Evolutionary conservation across 92 coral and sea anemone genomes (phyloP), one percentile per base, ranked within the genome.

Genomic region (Paramuricea clavata): DNA sequence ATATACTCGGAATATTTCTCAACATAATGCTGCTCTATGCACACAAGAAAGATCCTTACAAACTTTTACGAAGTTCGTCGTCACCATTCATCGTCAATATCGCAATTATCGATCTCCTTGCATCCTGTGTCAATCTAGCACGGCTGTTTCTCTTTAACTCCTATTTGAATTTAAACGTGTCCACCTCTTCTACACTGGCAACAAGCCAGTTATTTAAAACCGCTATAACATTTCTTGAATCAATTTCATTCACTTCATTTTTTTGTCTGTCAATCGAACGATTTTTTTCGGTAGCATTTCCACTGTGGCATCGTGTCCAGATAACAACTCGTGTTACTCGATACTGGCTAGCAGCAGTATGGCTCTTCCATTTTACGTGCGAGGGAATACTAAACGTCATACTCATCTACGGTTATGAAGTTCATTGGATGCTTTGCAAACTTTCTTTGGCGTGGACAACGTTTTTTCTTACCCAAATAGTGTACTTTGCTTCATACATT

Each of bases 241-340:
- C 21, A 22, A 4, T 16, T 1, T 30, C 2, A 11, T 31, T 22
- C 11, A 2, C 25, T 64, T 16, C 25, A 11, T 23, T 0, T 5
- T 6, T 2, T 77, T 74, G 21, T 35, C 52, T 78, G 32, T 36
- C 72, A 1, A 60, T 60, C 16, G 83, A 78, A 26, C 50, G 83
- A 25, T 57, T 35, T 39, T 56, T 68, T 2, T 78, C 72, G 3
- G 83, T 78, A 6, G 52, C 72, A 50, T 78, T 2, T 60, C 83
- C 83, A 26, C 12, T 78, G 0, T 78, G 83, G 83, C 72, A 78
- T 19, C 83, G 83, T 7, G 57, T 60, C 12, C 15, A n/a, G 6
- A 31, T 78, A 0, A 78, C 83, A 19, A 21, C 32, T 19, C 50
- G 54, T 1, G 54, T 33, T 8, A 57, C 50, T 23, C 83, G 83